Conservation (phyloP, 2,888 invertebrate genomes). For the Entomobrya proxima region DNA sequence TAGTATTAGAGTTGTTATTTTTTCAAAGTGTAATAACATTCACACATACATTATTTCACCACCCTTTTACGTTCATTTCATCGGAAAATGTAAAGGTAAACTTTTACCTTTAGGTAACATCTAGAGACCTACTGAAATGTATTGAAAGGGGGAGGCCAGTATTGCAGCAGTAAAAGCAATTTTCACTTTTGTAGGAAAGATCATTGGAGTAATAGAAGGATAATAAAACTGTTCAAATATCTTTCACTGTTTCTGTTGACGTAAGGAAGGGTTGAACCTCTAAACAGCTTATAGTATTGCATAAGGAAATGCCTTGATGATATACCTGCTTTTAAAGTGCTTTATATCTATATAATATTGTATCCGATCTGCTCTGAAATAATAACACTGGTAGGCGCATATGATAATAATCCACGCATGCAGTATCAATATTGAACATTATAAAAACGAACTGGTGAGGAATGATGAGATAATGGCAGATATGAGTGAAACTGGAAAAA, state of each 20-base stretch:
- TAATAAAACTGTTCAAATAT: slow-evolving; percentile 39
- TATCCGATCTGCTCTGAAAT: too few relatives aligned
- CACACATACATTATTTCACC: slow-evolving; percentile 1
- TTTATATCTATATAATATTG: too few relatives aligned
- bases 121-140: background rate
- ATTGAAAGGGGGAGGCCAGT: slow-evolving; percentile 13
- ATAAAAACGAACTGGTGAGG: background rate
- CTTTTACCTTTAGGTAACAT: too few relatives aligned
- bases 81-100: background rate
- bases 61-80: background rate
- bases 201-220: slow-evolving; percentile 24
- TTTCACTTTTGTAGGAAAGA: slow-evolving; percentile 37
- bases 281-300: background rate
- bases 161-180: slow-evolving; percentile 49
- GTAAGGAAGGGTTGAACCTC: background rate
- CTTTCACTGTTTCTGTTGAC: background rate
- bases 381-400: background rate
- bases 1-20: slow-evolving; percentile 15
- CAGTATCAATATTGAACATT: background rate
- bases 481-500: background rate
- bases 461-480: slow-evolving; percentile 29
- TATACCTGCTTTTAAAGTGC: too few relatives aligned
- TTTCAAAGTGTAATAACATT: background rate
- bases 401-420: background rate
- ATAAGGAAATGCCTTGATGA: too few relatives aligned